A percentile compares a stretch with the other conserved stretches of the same genome.
Evolutionary conservation across 2,888 invertebrate genomes (phyloP).

Genomic region (Aphodius sticticus): DNA sequence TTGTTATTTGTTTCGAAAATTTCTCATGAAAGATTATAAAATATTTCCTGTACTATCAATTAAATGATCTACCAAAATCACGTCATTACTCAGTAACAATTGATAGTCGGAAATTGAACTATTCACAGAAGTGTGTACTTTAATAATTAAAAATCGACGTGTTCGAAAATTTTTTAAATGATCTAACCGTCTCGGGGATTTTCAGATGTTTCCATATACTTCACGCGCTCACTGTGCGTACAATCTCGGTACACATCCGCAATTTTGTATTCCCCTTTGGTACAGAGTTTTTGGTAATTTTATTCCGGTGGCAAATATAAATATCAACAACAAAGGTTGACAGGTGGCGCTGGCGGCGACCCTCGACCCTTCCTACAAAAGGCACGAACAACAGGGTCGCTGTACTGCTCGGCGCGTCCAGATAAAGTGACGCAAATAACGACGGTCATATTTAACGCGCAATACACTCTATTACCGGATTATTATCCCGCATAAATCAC

Average conservation of each 20-base stretch:
- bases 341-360: conserved; percentile 31
- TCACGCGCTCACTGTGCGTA: too few species aligned
- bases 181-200: too few species aligned
- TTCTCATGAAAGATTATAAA: too few species aligned
- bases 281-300: not conserved
- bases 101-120: too few species aligned
- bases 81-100: too few species aligned
- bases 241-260: not conserved
- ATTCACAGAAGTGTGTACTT: too few species aligned
- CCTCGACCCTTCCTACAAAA: not conserved
- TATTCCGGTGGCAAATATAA: not conserved
- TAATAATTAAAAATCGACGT: too few species aligned
- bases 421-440: conserved; percentile 38
- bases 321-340: conserved; percentile 32
- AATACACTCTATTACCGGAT: conserved; percentile 32
- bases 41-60: too few species aligned
- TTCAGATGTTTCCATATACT: too few species aligned
- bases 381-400: not conserved
- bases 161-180: too few species aligned
- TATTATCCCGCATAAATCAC: conserved; percentile 32
- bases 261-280: not conserved
- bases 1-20: too few species aligned
- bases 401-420: conserved; percentile 19
- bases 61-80: too few species aligned
- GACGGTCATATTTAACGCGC: conserved; percentile 32